These are phyloP conservation scores for Scytalopus superciliaris DNA, from an alignment of 2,113 vertebrate species.

Conservation along the genomic window DNA sequence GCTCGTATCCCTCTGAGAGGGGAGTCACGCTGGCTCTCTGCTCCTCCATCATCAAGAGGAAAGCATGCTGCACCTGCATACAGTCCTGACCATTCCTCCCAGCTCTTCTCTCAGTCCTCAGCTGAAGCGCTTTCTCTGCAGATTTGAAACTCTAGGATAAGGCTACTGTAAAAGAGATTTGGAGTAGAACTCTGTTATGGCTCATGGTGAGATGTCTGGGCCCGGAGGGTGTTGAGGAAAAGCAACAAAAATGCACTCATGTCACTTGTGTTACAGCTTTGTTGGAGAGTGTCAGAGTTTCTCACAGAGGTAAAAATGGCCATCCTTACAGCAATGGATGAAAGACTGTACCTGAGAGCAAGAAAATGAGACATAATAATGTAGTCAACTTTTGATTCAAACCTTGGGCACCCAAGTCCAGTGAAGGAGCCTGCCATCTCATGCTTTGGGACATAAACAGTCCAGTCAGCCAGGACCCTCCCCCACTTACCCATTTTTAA, in stretches of 20 bases:
- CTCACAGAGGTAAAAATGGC: background rate
- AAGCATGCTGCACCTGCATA: background rate
- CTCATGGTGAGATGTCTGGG: background rate
- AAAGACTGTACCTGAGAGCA: background rate
- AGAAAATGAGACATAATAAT: accelerated
- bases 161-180: background rate
- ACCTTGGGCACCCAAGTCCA: background rate
- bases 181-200: background rate
- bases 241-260: background rate
- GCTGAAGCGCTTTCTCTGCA: background rate
- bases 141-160: background rate
- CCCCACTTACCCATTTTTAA: background rate
- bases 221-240: background rate
- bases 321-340: background rate
- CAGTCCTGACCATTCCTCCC: background rate
- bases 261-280: background rate
- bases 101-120: background rate
- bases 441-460: background rate
- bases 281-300: background rate
- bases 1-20: background rate
- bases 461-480: background rate
- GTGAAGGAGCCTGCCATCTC: background rate
- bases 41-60: background rate
- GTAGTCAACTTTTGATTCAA: background rate
- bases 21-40: background rate